Base-by-base conservation (phyloP, 2,888 invertebrate genomes). In the Leptinotarsa peninsularis region DNA sequence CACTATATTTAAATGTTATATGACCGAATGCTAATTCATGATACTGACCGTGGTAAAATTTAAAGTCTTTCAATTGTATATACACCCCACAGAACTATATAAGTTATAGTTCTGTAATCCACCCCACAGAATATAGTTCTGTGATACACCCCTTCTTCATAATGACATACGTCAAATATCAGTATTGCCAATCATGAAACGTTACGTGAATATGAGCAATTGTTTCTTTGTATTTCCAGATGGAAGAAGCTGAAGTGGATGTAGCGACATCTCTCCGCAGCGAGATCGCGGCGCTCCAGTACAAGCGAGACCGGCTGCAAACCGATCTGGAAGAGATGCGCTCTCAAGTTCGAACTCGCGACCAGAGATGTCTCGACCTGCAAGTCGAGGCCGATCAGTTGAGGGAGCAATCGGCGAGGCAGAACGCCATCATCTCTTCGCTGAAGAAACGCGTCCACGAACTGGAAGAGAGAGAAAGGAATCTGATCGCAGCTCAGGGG, bases 231-330 rank as follows among this genome's bases (percentile, higher is more conserved):
- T 72, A 5, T 66, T 83, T 86, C 74, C 86, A 92, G 91, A 91
- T 91, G 91, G 91, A 91, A 77, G 89, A 90, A 81, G 89, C 90
- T 52, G 88, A 87, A 67, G 84, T 88, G 84, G 95, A 95, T 87
- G 88, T 94, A 81, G 91, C 94, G 49, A 95, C 95, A 54, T 91
- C 93, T 14, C 89, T 96, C 76, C 91, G 95, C 81, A 96, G 96
- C 88, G 96, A 96, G 88, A 89, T 96, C 81, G 96, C 96, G 21
- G 96, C 93, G 3, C 89, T 95, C 67, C 95, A 95, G 84, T 96
- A 95, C 87, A 96, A 96, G 88, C 91, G 94, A 77, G 96, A 96
- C 86, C 93, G 95, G 76, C 90, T 96, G 27, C 89, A 92, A 78
- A 91, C 92, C 70, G 96, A 96, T 91, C 93, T 95, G 87, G 90